Conservation (phyloP, 2,888 invertebrate genomes). For the Scrobipalpa atriplicella region DNA sequence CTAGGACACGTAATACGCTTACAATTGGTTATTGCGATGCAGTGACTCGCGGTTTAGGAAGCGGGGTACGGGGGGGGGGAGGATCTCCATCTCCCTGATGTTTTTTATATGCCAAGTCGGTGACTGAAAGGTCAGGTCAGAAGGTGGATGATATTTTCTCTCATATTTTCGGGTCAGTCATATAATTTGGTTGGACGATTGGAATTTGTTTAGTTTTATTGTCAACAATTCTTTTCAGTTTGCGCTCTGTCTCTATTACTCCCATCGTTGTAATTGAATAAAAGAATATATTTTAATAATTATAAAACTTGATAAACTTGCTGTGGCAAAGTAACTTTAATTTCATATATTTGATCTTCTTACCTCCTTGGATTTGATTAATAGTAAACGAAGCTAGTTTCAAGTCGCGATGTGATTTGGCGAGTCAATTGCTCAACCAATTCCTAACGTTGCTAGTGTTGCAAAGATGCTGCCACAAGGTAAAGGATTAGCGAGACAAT, state of each 20-base stretch:
- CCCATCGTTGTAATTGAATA: too few relatives aligned
- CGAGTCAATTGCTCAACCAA: conserved; percentile 52
- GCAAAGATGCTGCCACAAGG: background rate
- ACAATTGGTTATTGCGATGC: conserved; percentile 83
- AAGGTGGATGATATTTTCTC: background rate
- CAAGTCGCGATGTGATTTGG: conserved; percentile 43
- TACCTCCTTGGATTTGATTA: conserved; percentile 47
- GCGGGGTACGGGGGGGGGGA: conserved; percentile 10
- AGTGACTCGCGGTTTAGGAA: conserved; percentile 77
- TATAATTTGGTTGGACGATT: too few relatives aligned
- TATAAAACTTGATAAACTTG: too few relatives aligned
- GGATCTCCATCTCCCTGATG: conserved; percentile 4
- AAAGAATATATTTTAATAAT: too few relatives aligned
- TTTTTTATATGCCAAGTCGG: conserved; percentile 21
- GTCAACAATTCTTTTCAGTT: conserved; percentile 8
- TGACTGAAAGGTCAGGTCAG: conserved; percentile 1
- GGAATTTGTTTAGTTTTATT: too few relatives aligned
- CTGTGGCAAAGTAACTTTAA: too few relatives aligned
- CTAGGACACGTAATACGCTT: conserved; percentile 79
- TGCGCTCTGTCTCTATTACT: too few relatives aligned
- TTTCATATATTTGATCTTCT: too few relatives aligned
- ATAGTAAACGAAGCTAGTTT: conserved; percentile 51
- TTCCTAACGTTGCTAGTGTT: conserved; percentile 45
- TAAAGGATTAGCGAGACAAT: too few relatives aligned
- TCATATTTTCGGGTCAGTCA: background rate